phyloP scores from a whole-genome alignment of 2,797 vertebrate genomes.

The Cichlasoma orientale region DNA sequence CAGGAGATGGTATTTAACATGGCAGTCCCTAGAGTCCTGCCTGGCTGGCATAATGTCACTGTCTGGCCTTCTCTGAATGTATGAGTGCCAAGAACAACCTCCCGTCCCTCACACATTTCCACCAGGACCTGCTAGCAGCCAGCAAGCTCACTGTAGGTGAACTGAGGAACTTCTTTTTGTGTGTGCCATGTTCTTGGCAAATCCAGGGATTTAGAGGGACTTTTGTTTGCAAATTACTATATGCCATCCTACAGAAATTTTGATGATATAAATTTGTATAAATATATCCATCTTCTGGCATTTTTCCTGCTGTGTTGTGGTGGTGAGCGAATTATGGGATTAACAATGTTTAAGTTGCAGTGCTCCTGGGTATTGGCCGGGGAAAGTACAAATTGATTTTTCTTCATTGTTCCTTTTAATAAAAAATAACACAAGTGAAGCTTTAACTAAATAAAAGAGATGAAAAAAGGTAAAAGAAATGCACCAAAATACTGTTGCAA shows the following conservation, averaged over 20 bases:
- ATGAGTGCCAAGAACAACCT: conserved; percentile 66
- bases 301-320: background rate
- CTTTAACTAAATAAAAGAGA: background rate
- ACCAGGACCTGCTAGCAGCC: conserved; percentile 42
- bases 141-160: conserved; percentile 34
- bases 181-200: conserved; percentile 15
- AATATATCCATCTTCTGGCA: background rate
- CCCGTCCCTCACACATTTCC: conserved; percentile 38
- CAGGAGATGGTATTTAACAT: conserved; percentile 77
- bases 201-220: background rate
- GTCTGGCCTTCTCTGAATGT: conserved; percentile 72
- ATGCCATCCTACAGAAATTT: background rate
- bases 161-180: conserved; percentile 31
- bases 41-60: conserved; percentile 74
- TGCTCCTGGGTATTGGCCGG: background rate
- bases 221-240: conserved; percentile 9
- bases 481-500: background rate
- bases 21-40: conserved; percentile 55
- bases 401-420: background rate
- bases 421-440: background rate
- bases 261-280: background rate
- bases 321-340: background rate
- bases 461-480: background rate
- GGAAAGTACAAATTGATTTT: conserved; percentile 9
- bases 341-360: background rate